A percentile compares a stretch with the other conserved stretches of the same genome.
Evolutionary conservation across 2,888 invertebrate genomes (phyloP).

Genomic region (Polyommatus icarus): DNA sequence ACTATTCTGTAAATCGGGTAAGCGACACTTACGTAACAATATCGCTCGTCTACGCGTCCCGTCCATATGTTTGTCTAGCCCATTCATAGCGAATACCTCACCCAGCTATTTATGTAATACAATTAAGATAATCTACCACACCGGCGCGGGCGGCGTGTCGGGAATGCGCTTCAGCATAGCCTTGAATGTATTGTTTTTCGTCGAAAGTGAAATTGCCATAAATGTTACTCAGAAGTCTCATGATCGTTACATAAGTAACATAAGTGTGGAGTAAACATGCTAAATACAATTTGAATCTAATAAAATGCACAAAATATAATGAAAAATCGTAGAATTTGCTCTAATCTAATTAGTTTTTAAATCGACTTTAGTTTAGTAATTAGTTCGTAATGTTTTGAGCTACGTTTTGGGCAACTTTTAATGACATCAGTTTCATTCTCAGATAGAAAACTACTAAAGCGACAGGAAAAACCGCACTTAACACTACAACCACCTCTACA

Average conservation of each 20-base stretch:
- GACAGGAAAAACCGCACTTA: background rate
- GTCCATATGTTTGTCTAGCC: conserved; percentile 25
- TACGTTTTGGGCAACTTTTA: too few species aligned
- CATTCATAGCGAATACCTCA: conserved; percentile 43
- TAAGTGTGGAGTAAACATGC: background rate
- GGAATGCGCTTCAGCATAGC: conserved; percentile 15
- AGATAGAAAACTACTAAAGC: too few species aligned
- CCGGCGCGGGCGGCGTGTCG: background rate
- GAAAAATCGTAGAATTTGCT: background rate
- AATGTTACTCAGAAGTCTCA: conserved; percentile 13
- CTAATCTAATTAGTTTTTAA: too few species aligned
- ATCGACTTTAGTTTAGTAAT: too few species aligned
- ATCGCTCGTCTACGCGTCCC: background rate
- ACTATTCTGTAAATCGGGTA: background rate
- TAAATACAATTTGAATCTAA: background rate
- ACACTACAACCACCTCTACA: background rate
- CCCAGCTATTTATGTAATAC: conserved; percentile 39
- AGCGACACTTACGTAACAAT: background rate
- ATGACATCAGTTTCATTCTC: too few species aligned
- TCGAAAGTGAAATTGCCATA: conserved; percentile 26
- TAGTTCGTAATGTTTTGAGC: too few species aligned
- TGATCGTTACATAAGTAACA: background rate
- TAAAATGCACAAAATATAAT: background rate
- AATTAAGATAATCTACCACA: conserved; percentile 34
- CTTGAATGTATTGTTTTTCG: conserved; percentile 27